A percentile compares a stretch with the other conserved stretches of the same genome.
Evolutionary conservation across 92 coral and sea anemone genomes (phyloP).

Genomic region (Phymanthus crucifer): DNA sequence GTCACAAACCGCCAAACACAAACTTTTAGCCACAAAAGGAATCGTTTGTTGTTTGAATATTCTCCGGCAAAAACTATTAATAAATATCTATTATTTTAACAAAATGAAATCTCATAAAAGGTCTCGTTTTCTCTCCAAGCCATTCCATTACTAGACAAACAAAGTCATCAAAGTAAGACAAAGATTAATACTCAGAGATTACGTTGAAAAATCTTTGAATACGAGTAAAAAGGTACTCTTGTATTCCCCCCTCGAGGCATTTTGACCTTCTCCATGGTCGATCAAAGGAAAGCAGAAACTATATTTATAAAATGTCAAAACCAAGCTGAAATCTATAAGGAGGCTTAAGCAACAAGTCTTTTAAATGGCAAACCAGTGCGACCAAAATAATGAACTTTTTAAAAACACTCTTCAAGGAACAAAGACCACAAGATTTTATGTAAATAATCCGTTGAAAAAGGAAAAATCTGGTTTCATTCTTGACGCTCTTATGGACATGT

Average conservation of each 20-base stretch:
- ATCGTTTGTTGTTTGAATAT: not conserved
- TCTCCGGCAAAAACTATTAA: not conserved
- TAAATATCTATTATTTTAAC: not conserved
- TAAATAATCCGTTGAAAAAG: not conserved
- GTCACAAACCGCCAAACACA: conserved; percentile 13
- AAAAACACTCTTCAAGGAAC: not conserved
- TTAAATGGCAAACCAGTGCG: not conserved
- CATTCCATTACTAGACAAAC: not conserved
- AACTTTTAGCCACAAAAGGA: not conserved
- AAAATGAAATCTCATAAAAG: not conserved
- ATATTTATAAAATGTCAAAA: not conserved
- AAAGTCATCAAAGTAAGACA: not conserved
- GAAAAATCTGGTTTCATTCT: not conserved
- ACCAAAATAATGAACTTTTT: not conserved
- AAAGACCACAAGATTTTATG: not conserved
- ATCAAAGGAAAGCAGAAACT: conserved; percentile 5
- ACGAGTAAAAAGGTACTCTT: not conserved
- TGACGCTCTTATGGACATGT: not conserved
- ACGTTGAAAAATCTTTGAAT: not conserved
- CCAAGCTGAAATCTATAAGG: not conserved
- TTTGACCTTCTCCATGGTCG: not conserved
- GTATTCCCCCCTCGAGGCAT: not conserved
- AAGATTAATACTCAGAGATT: not conserved
- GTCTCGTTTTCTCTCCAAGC: not conserved
- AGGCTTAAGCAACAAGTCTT: not conserved